Evolutionary conservation across 2,888 invertebrate species (phyloP).

Genomic region (Globia sparganii): DNA sequence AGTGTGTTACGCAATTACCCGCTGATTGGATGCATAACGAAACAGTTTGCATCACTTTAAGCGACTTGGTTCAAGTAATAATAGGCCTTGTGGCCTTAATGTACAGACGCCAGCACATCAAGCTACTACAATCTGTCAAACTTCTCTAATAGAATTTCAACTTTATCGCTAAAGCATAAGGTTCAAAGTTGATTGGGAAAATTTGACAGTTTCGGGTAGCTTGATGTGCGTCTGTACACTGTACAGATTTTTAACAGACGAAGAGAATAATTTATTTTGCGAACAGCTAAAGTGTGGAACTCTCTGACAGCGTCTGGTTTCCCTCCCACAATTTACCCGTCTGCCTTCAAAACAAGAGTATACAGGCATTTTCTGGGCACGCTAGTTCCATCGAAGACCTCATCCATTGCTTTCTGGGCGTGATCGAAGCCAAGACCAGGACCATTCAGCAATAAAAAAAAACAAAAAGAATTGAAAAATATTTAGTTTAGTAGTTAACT

Average conservation of each 20-base stretch:
- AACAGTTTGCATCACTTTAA: neutral
- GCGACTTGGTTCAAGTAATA: neutral
- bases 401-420: neutral
- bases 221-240: no score
- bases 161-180: no score
- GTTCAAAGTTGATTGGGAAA: no score
- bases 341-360: neutral
- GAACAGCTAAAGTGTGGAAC: neutral
- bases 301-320: neutral
- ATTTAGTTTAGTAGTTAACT: neutral
- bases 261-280: neutral
- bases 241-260: neutral
- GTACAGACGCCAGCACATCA: no score
- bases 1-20: neutral
- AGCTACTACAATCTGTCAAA: no score
- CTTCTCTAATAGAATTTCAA: no score
- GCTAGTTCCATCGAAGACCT: neutral
- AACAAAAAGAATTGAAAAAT: neutral
- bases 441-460: neutral
- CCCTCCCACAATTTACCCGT: neutral
- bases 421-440: neutral
- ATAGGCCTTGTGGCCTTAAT: neutral
- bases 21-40: no score
- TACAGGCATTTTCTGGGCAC: neutral
- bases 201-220: no score